Percentiles rank a stretch among this genome's conserved stretches.
Conservation (phyloP, 2,888 invertebrate species). For the Luperina testacea region DNA sequence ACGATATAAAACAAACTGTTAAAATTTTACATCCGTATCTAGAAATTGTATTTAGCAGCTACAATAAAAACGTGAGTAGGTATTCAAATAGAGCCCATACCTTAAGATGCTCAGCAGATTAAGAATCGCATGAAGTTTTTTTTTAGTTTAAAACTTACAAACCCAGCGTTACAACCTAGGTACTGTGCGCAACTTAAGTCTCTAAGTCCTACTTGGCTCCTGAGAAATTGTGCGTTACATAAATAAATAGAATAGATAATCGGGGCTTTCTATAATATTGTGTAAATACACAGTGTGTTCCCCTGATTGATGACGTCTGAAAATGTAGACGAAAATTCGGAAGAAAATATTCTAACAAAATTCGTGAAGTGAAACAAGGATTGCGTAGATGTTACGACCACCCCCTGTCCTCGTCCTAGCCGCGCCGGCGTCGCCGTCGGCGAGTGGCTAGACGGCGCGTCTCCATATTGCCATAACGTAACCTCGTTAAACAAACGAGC, state of each 20-base stretch:
- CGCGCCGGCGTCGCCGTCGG: constrained; percentile 65
- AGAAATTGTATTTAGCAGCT: constrained; percentile 64
- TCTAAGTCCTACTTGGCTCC: constrained; percentile 10
- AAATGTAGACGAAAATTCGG: constrained; percentile 45
- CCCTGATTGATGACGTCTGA: constrained; percentile 48
- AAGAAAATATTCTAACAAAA: constrained; percentile 44
- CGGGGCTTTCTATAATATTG: constrained; percentile 33
- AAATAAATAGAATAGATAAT: constrained; percentile 39
- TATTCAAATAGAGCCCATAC: background rate
- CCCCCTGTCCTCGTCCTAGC: constrained; percentile 55
- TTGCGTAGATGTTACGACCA: constrained; percentile 63
- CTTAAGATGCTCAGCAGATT: too few species aligned
- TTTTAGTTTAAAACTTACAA: background rate
- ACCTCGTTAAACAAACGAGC: constrained; percentile 78
- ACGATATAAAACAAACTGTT: constrained; percentile 61
- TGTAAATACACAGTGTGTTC: constrained; percentile 42
- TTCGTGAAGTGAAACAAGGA: constrained; percentile 49
- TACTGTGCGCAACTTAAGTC: background rate
- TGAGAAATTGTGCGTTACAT: constrained; percentile 34
- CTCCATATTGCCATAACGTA: constrained; percentile 76
- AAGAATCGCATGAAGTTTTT: background rate
- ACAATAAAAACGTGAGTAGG: constrained; percentile 30
- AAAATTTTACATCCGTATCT: constrained; percentile 71
- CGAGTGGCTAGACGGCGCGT: constrained; percentile 83
- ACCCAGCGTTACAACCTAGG: background rate